Evolutionary conservation across 2,888 invertebrate species (phyloP).

Genomic region (Chrysopilus asiliformis): DNA sequence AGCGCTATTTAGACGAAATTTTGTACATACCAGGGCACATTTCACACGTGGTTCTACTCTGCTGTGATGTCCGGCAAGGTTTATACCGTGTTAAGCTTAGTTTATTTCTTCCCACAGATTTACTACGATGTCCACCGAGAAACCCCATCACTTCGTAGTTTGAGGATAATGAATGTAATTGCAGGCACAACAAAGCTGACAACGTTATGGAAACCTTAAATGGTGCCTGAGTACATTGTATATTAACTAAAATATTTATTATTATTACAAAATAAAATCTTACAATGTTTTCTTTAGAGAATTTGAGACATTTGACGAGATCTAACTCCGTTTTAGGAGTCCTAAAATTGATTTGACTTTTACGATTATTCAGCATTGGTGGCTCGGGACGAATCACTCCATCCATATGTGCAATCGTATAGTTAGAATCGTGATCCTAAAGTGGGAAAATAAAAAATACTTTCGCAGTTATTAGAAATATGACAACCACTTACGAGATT

Average conservation of each 20-base stretch:
- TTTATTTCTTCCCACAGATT: conserved; percentile 18
- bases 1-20: no score
- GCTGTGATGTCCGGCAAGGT: conserved; percentile 49
- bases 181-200: conserved; percentile 50
- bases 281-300: conserved; percentile 14
- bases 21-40: conserved; percentile 68
- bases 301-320: conserved; percentile 17
- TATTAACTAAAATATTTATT: conserved; percentile 1
- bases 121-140: conserved; percentile 41
- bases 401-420: conserved; percentile 14
- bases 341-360: conserved; percentile 2
- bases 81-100: conserved; percentile 42
- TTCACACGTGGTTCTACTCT: conserved; percentile 56
- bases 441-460: background rate
- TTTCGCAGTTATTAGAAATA: no score
- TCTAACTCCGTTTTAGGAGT: conserved; percentile 14
- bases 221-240: conserved; percentile 41
- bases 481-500: no score
- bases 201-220: conserved; percentile 45
- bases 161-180: conserved; percentile 55
- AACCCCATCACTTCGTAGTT: conserved; percentile 64
- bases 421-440: conserved; percentile 12
- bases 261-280: background rate
- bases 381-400: conserved; percentile 7
- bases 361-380: conserved; percentile 3